Conservation (phyloP, 2,797 vertebrate species). For the Danio jaintianensis region DNA sequence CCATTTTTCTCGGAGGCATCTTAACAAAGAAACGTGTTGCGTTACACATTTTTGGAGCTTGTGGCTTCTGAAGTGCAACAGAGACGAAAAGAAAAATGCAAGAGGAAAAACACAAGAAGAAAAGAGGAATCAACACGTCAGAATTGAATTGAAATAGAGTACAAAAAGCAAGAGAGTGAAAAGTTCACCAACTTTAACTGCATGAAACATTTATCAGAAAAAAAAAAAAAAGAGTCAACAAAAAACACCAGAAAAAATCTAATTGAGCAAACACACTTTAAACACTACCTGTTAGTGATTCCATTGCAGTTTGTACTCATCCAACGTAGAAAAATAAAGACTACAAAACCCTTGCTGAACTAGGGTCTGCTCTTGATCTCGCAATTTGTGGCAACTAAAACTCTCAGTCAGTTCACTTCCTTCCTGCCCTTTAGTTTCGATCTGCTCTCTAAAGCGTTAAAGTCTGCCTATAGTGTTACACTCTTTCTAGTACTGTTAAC, state of each 20-base stretch:
- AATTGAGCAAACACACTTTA: slow-evolving; percentile 24
- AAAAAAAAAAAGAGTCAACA: background rate
- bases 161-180: background rate
- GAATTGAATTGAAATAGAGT: background rate
- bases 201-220: background rate
- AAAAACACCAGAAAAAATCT: background rate
- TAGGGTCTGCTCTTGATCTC: slow-evolving; percentile 30
- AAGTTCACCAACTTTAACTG: background rate
- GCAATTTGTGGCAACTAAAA: slow-evolving; percentile 48
- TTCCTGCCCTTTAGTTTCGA: slow-evolving; percentile 61
- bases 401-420: slow-evolving; percentile 57
- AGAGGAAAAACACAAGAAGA: background rate
- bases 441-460: slow-evolving; percentile 21
- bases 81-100: background rate
- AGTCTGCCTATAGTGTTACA: slow-evolving; percentile 3
- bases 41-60: slow-evolving; percentile 42
- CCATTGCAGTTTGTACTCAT: slow-evolving; percentile 46
- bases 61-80: slow-evolving; percentile 25
- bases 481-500: slow-evolving; percentile 1
- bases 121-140: slow-evolving; percentile 1
- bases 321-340: slow-evolving; percentile 31
- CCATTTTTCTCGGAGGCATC: slow-evolving; percentile 53
- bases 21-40: slow-evolving; percentile 59
- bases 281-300: slow-evolving; percentile 50
- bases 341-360: background rate